These are phyloP conservation scores for Belgica antarctica DNA, from an alignment of 2,888 invertebrate genomes.

Conservation along the genomic window DNA sequence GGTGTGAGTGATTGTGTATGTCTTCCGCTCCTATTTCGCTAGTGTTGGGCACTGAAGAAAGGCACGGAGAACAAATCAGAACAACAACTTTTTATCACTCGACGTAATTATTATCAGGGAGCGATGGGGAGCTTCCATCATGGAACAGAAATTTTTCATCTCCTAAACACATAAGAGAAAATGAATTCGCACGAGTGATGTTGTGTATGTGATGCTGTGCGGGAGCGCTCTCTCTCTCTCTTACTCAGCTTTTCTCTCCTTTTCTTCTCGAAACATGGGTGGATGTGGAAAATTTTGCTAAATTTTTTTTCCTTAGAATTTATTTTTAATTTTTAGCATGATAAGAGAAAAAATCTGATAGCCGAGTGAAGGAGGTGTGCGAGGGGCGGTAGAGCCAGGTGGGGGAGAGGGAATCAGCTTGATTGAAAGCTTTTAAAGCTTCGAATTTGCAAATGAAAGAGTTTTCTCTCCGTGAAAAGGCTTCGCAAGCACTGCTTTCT, in stretches of 20 bases:
- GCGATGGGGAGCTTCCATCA: conserved; percentile 1
- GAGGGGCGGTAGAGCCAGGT: neutral
- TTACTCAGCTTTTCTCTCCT: neutral
- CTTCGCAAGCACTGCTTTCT: conserved; percentile 16
- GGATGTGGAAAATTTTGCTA: neutral
- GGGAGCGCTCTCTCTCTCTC: neutral
- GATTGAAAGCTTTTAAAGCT: conserved; percentile 1
- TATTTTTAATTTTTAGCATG: conserved; percentile 34
- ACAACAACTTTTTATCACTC: conserved; percentile 38
- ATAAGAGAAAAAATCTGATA: conserved; percentile 27
- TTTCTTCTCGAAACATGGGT: neutral
- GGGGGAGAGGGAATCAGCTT: neutral
- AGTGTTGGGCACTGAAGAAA: no score
- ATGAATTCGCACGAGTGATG: no score
- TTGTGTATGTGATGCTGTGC: neutral
- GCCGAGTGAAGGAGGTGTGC: neutral
- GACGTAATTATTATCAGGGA: conserved; percentile 31
- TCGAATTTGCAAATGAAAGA: conserved; percentile 13
- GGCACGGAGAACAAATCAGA: neutral
- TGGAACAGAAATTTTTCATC: conserved; percentile 30
- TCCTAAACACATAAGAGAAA: conserved; percentile 23
- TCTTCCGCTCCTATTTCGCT: no score
- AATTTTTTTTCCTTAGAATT: conserved; percentile 23
- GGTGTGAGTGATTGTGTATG: neutral
- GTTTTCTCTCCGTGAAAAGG: neutral